Base-by-base conservation (phyloP, 1,140 invertebrate genomes). In the Panulirus ornatus region DNA sequence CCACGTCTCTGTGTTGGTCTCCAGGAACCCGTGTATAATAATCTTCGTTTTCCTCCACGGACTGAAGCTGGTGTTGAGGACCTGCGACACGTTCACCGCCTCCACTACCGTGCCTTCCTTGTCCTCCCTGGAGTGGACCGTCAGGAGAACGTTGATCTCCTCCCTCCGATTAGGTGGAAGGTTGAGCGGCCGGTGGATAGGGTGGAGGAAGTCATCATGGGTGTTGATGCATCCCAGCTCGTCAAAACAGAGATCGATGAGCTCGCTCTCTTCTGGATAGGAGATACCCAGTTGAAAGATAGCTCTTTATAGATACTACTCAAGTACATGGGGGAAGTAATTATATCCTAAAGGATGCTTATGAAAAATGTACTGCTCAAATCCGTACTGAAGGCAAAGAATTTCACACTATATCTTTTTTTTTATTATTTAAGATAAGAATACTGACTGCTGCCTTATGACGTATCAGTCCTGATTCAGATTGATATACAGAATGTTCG, bases 111-210 rank as follows among this genome's bases (percentile, higher is more conserved):
- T 66, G 30, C 91, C 91, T 11, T 47, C 22, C 22, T 34, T 63
- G 36, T 91, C 86, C 44, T 83, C 73, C 11, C 73, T 47, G 30
- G 88, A 75, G 63, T 84, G 54, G 27, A 92, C 78, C 1, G 63
- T 82, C 44, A 87, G 87, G 0, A 73, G 36, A 8, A 85, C 88
- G 40, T 76, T 42, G 44, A 92, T 84, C 58, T 90, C 78, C 47
- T 88, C 84, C 19, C 91, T 71, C 1, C 70, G 38, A 40, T 92
- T 47, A 5, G 91, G 91, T 19, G 91, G 91, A 11, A 92, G 88
- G 79, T 92, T 92, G 19, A 92, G 40, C 0, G 91, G 91, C 3
- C 91, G 88, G 83, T 90, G 85, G 58, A 92, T 75, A 19, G 91
- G 84, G 76, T 92, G 88, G 78, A 88, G 91, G 70, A 92, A 92